Conservation (phyloP, 2,888 invertebrate species). For the Cheilosia vulpina region DNA sequence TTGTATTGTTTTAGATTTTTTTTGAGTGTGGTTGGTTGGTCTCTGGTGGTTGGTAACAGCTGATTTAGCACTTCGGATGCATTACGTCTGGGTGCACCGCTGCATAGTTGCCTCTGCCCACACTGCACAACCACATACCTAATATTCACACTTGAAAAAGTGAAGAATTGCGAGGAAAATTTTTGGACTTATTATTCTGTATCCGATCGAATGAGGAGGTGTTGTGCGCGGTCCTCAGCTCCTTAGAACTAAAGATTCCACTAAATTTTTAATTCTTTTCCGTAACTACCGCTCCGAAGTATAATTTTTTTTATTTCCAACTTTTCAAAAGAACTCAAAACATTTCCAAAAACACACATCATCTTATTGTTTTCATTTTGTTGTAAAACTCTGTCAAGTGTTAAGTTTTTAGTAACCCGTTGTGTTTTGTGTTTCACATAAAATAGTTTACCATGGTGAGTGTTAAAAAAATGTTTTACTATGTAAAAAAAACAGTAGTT, state of each 20-base stretch:
- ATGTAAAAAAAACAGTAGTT: not conserved
- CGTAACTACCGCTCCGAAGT: conserved; percentile 46
- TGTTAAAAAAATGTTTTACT: conserved; percentile 30
- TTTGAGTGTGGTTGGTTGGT: conserved; percentile 50
- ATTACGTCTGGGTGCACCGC: conserved; percentile 60
- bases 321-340: conserved; percentile 19
- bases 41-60: conserved; percentile 68
- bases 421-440: conserved; percentile 57
- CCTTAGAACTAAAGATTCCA: conserved; percentile 66
- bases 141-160: conserved; percentile 74
- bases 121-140: conserved; percentile 68
- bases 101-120: conserved; percentile 62
- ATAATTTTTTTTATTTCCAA: conserved; percentile 15
- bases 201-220: conserved; percentile 78
- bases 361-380: conserved; percentile 11
- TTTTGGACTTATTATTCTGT: conserved; percentile 77
- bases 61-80: conserved; percentile 68
- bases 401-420: conserved; percentile 30
- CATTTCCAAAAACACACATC: conserved; percentile 31
- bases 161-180: conserved; percentile 72
- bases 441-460: conserved; percentile 63
- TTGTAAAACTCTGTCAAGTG: conserved; percentile 35
- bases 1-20: conserved; percentile 49
- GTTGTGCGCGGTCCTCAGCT: conserved; percentile 76
- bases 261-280: conserved; percentile 45